Evolutionary conservation across 2,797 vertebrate species (phyloP), one percentile per base, ranked within the genome.

Genomic region (Anabas testudineus): DNA sequence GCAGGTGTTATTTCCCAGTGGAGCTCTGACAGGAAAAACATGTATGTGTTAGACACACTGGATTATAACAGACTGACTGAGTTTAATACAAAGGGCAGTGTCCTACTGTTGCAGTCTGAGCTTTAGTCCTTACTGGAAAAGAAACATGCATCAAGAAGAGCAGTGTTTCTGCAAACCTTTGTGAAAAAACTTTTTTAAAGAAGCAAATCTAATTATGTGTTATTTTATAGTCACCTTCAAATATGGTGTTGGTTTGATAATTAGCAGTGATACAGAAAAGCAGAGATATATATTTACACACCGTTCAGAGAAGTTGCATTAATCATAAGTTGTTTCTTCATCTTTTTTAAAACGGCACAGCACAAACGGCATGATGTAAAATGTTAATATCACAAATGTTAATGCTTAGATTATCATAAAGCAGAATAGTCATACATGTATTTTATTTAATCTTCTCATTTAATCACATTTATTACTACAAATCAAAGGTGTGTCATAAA

Each of bases 1-100:
- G 79, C 72, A 78, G 76, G 67, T 82, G 42, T 89, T 87, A 90
- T 91, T 91, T 92, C 86, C 85, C 87, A 16, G 37, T 32, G 71
- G 83, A 82, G 54, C 62, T 16, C 39, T 63, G 83, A 73, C 63
- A 63, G 53, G 55, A 21, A 56, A 77, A 63, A 58, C 57, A 68
- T 57, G 52, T 43, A 71, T 74, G 49, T 76, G 62, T 76, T 61
- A 66, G 71, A 66, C 22, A 62, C 51, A 56, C 13, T 61, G 68
- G 62, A 81, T 76, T 66, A 74, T 45, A 54, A 18, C 58, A 34
- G 16, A 47, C 43, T 64, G 47, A 18, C 74, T 57, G n/a, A 56
- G 14, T 21, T 28, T 21, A 51, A 52, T n/a, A 68, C 30, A 60
- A 46, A 64, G 36, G 68, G 21, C 32, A 48, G 34, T 49, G 18